phyloP scores from a whole-genome alignment of 92 coral and sea anemone species.

The Isaurus tuberculatus region DNA sequence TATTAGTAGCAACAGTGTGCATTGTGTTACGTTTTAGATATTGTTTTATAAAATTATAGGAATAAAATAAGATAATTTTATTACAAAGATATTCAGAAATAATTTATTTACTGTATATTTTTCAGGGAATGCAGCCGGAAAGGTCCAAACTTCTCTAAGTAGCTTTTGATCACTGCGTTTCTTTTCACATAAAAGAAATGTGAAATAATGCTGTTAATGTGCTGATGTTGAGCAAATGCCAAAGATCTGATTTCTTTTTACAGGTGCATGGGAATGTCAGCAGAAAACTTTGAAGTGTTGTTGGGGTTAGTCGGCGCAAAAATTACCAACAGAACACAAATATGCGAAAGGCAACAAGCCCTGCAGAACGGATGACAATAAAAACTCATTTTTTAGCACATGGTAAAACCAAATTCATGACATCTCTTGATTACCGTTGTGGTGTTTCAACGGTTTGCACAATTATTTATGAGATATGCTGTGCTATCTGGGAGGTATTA shows the following conservation, averaged over 20 bases:
- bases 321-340: slow-evolving; percentile 10
- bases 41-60: no score
- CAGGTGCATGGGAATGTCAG: slow-evolving; percentile 51
- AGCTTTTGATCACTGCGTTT: no score
- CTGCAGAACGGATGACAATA: slow-evolving; percentile 55
- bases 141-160: no score
- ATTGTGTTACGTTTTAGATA: no score
- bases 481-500: neutral
- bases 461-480: slow-evolving; percentile 16
- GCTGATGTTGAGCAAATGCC: no score
- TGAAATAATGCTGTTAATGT: no score
- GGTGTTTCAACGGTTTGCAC: slow-evolving; percentile 37
- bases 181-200: no score
- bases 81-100: no score
- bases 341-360: slow-evolving; percentile 56
- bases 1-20: no score
- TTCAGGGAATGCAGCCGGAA: no score
- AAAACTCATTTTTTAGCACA: slow-evolving; percentile 56
- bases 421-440: neutral
- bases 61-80: no score
- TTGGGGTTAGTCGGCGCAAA: slow-evolving; percentile 14
- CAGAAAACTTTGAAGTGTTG: slow-evolving; percentile 31
- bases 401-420: slow-evolving; percentile 58
- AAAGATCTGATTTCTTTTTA: neutral
- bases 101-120: no score